These are phyloP conservation scores for Spilarctia lutea DNA, from an alignment of 2,888 invertebrate species.

Conservation along the genomic window DNA sequence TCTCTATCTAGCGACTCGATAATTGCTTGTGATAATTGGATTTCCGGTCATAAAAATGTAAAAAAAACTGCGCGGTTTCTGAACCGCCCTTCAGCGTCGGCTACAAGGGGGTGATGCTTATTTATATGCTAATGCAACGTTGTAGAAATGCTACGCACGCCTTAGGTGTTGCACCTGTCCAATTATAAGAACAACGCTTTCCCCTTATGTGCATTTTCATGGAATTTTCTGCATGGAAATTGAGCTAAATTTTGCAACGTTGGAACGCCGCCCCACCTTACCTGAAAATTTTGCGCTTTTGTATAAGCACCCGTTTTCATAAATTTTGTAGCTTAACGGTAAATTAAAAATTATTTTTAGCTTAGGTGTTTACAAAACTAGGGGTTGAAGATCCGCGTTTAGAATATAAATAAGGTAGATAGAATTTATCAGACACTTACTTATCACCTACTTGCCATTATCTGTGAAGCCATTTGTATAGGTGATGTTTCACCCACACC, in stretches of 20 bases:
- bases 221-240: conserved; percentile 77
- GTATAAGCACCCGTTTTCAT: conserved; percentile 60
- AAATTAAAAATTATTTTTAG: conserved; percentile 37
- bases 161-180: conserved; percentile 81
- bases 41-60: conserved; percentile 81
- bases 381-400: not conserved
- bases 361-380: conserved; percentile 5
- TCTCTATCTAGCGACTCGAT: conserved; percentile 77
- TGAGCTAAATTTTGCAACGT: conserved; percentile 72
- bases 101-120: conserved; percentile 75
- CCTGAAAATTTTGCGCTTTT: conserved; percentile 61
- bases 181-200: conserved; percentile 83
- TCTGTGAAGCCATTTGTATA: conserved; percentile 70
- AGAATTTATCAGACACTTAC: conserved; percentile 44
- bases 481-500: conserved; percentile 69
- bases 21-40: conserved; percentile 84
- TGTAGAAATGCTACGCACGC: conserved; percentile 80
- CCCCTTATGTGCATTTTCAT: conserved; percentile 80
- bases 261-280: conserved; percentile 57
- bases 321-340: conserved; percentile 63
- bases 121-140: conserved; percentile 83
- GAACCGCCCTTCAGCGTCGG: conserved; percentile 66
- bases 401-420: conserved; percentile 34
- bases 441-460: conserved; percentile 65
- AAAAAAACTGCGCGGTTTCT: conserved; percentile 63